Percentiles rank a stretch among this genome's conserved stretches.
Conservation (phyloP, 2,888 invertebrate genomes). For the Oligia latruncula region DNA sequence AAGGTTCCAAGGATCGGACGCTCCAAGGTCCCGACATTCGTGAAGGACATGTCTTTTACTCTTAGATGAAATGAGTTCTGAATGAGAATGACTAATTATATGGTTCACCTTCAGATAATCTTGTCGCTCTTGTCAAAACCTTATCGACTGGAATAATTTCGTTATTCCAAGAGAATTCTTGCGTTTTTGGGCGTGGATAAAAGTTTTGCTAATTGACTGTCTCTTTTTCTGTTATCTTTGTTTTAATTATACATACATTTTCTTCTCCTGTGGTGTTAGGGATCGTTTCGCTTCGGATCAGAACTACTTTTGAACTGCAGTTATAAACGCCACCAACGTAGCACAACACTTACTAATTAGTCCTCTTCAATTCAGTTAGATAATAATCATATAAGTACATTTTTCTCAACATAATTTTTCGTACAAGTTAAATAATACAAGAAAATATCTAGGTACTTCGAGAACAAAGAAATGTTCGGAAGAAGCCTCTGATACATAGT, state of each 20-base stretch:
- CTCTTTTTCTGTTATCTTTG: constrained; percentile 24
- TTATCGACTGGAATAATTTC: constrained; percentile 53
- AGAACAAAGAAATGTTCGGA: constrained; percentile 35
- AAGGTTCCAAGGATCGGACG: constrained; percentile 70
- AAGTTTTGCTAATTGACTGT: constrained; percentile 8
- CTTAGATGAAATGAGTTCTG: constrained; percentile 66
- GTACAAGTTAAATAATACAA: background rate
- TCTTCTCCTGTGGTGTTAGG: background rate
- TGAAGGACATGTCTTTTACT: constrained; percentile 70
- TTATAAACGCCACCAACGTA: background rate
- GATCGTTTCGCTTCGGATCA: background rate
- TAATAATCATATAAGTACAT: background rate
- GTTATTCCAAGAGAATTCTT: constrained; percentile 33
- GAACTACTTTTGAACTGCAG: background rate
- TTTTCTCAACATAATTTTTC: too few relatives aligned
- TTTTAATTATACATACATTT: background rate
- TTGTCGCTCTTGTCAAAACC: constrained; percentile 38
- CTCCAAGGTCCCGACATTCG: constrained; percentile 71
- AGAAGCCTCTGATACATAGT: constrained; percentile 19
- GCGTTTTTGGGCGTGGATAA: constrained; percentile 13
- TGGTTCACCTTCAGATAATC: constrained; percentile 61
- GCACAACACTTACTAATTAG: background rate
- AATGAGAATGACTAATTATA: constrained; percentile 70
- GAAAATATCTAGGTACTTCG: constrained; percentile 1
- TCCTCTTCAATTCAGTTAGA: background rate